Percentiles rank a stretch among this genome's conserved stretches.
Conservation (phyloP, 1,140 invertebrate species). For the Neoseiulus cucumeris region DNA sequence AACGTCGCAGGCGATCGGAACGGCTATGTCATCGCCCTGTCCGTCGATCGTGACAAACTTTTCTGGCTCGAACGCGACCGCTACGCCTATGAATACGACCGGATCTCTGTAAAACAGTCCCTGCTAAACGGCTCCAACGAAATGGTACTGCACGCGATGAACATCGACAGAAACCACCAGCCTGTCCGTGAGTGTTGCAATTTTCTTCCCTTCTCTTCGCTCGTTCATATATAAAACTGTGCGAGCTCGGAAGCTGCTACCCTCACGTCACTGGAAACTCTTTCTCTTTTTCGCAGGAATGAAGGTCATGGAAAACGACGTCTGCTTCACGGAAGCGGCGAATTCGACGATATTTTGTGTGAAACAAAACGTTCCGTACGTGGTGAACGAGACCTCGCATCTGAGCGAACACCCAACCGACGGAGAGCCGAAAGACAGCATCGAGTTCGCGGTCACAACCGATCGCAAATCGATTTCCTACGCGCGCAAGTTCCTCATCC, state of each 20-base stretch:
- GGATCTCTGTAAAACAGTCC: conserved; percentile 1
- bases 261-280: not conserved
- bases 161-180: conserved; percentile 2
- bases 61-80: conserved; percentile 3
- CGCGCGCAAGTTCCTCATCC: not conserved
- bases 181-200: not conserved
- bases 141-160: not conserved
- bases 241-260: too few relatives aligned
- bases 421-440: not conserved
- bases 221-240: too few relatives aligned
- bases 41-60: not conserved
- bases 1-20: not conserved
- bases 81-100: not conserved
- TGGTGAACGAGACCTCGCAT: not conserved
- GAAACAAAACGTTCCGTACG: not conserved
- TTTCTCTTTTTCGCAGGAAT: not conserved
- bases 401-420: not conserved
- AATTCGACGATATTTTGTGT: conserved; percentile 1
- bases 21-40: not conserved
- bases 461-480: conserved; percentile 2
- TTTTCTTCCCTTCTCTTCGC: too few relatives aligned
- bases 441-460: not conserved
- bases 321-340: not conserved
- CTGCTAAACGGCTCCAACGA: not conserved
- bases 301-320: not conserved